These are phyloP conservation scores for Clivina fossor DNA, from an alignment of 2,888 invertebrate genomes.

Conservation along the genomic window DNA sequence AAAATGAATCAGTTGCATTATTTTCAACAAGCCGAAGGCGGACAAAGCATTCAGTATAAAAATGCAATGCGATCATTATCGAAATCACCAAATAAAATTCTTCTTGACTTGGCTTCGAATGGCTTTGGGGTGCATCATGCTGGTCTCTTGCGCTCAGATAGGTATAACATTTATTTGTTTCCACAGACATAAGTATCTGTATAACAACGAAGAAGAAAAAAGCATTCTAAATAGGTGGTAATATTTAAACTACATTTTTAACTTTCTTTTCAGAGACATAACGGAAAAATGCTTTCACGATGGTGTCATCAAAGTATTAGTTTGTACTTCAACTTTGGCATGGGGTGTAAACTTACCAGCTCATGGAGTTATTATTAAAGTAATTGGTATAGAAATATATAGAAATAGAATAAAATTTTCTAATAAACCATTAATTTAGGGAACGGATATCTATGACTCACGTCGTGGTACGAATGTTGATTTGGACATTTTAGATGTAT, in stretches of 20 bases:
- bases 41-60: conserved; percentile 63
- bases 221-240: too few relatives aligned
- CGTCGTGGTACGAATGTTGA: conserved; percentile 93
- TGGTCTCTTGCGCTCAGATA: conserved; percentile 86
- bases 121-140: conserved; percentile 98
- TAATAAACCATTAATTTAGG: conserved; percentile 57
- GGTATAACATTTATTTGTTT: conserved; percentile 54
- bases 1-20: conserved; percentile 70
- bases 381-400: too few relatives aligned
- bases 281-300: conserved; percentile 89
- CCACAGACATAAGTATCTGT: background rate
- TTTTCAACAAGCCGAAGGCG: conserved; percentile 68
- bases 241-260: too few relatives aligned
- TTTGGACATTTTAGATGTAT: conserved; percentile 93
- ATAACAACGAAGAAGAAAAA: too few relatives aligned
- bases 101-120: conserved; percentile 79
- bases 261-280: conserved; percentile 61
- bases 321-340: conserved; percentile 96
- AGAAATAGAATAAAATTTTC: conserved; percentile 3
- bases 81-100: conserved; percentile 76
- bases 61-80: conserved; percentile 70
- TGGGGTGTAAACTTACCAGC: conserved; percentile 99
- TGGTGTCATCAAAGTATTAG: conserved; percentile 84
- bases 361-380: conserved; percentile 94
- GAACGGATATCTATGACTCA: conserved; percentile 97